Base-by-base conservation (phyloP, 2,113 vertebrate species). In the Uropsilus gracilis region DNA sequence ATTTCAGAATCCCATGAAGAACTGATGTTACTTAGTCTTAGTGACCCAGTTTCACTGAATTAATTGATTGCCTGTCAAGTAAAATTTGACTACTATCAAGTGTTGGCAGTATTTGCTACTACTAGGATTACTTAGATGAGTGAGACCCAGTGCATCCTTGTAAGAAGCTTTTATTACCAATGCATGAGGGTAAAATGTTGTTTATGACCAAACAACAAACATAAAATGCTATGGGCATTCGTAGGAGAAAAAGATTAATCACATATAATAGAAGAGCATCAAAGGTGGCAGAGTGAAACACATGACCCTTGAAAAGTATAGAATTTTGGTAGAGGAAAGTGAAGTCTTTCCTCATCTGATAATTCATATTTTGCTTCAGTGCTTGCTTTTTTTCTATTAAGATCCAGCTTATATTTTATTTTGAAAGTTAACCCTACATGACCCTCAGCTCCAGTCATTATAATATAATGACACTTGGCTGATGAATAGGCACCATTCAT, bases 371-470 rank as follows among this genome's bases (percentile, higher is more conserved):
- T 72, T 61, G 72, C 44, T 94, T 88, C 1, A 0, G n/a, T 53
- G 26, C 75, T 85, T 59, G 28, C 18, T 78, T 66, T 32, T 63
- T 86, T 32, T 63, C 76, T 76, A 76, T 76, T 90, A 55, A n/a
- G 22, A 86, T 72, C 11, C n/a, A 72, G 0, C 39, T 90, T 93
- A n/a, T 59, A 16, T 48, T 93, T 90, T 71, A 86, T 55, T 91
- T 69, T 44, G 48, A 68, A 20, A 34, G 8, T 81, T 71, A 81
- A 50, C 42, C 24, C 26, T 48, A n/a, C 20, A 66, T 10, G 42
- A 11, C 68, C 42, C 61, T 92, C 24, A 46, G 6, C 42, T n/a
- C 86, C 37, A 68, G 32, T 68, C 42, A 82, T 53, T 66, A 82
- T 59, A 61, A 44, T 22, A 13, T 57, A 83, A 68, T 48, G 18